Evolutionary conservation across 2,888 invertebrate species (phyloP), one percentile per base, ranked within the genome.

Genomic region (Tenthredo amoena): DNA sequence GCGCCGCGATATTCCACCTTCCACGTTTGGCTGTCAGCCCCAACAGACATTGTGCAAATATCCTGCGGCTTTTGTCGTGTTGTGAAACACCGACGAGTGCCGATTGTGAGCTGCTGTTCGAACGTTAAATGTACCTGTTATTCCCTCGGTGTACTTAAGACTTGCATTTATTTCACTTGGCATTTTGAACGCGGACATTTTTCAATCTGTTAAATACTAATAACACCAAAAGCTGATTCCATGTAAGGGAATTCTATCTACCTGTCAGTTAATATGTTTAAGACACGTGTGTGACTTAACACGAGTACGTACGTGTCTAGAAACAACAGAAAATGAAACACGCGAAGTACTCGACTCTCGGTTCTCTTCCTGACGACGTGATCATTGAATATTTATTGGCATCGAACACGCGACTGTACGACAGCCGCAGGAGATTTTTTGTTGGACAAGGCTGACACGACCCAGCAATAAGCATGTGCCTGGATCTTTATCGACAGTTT

Each of bases 31-130:
- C 62, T 81, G 81, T 81, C 81, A 62, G 81, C 81, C 81, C 77
- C 26, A 77, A 55, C 77, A 77, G 40, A 81, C 26, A 81, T 81
- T 81, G 81, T 81, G 81, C 81, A 81, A 81, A 81, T 81, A 81
- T 81, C 79, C 79, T 81, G 81, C 81, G 81, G 81, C 81, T 81
- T 81, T 81, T 62, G 81, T 77, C 47, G 18, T 21, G n/a, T 77
- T 77, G 34, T 40, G 77, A 77, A 77, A 77, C 21, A 31, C 31
- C 12, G 31, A 55, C n/a, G 77, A 77, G 34, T 43, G 72, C 43
- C 12, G 40, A 9, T 31, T 21, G 6, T 18, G 18, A 58, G 77
- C 77, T 50, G 55, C 77, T 9, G 77, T 77, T 77, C 55, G 55
- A 77, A 50, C 55, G 77, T n/a, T 34, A 18, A 55, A 55, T 77